These are phyloP conservation scores for Cactoblastis cactorum DNA, from an alignment of 2,888 invertebrate genomes.

Conservation along the genomic window DNA sequence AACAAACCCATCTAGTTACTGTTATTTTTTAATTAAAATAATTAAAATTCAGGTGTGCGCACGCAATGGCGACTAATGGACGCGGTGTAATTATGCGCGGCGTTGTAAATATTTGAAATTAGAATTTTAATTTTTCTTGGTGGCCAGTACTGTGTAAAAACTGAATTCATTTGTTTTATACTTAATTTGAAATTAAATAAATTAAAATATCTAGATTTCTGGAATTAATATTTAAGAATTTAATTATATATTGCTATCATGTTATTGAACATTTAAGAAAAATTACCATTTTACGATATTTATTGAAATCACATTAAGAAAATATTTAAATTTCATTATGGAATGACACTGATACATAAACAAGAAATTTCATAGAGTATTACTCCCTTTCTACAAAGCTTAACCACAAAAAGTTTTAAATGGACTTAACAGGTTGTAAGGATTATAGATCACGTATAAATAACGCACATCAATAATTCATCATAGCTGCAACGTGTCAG, in stretches of 20 bases:
- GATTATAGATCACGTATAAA: conserved; percentile 59
- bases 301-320: too few species aligned
- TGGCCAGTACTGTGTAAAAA: background rate
- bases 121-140: background rate
- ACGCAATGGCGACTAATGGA: background rate
- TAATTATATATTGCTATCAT: too few species aligned
- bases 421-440: conserved; percentile 25
- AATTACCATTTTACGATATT: too few species aligned
- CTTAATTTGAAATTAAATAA: too few species aligned
- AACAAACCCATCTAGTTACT: conserved; percentile 3
- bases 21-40: conserved; percentile 10
- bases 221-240: too few species aligned
- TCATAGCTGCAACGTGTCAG: conserved; percentile 47
- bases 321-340: too few species aligned
- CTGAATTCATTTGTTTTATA: too few species aligned
- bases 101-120: background rate
- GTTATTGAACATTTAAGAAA: too few species aligned
- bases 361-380: too few species aligned
- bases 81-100: background rate
- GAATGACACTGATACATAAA: too few species aligned
- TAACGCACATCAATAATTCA: conserved; percentile 69
- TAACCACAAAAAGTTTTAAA: background rate
- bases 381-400: too few species aligned
- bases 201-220: too few species aligned
- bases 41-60: background rate